Base-by-base conservation (phyloP, 2,797 vertebrate genomes). In the Chaunax sp. region DNA sequence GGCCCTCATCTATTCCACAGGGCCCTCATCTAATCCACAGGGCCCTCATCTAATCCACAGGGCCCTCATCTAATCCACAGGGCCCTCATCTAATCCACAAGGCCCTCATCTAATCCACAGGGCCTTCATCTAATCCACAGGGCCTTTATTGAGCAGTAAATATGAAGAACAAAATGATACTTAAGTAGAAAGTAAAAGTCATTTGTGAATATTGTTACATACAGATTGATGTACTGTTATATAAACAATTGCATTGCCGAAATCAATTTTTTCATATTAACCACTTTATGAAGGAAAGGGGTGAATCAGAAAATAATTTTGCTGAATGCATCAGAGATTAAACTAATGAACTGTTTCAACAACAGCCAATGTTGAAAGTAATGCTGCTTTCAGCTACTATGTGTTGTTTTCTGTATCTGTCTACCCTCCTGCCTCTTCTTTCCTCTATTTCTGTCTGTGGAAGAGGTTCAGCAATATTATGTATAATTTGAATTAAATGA, bases 291-390 rank as follows among this genome's bases (percentile, higher is more conserved):
- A 25, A 44, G 28, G 16, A 37, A 33, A 51, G 30, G 33, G 30
- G 33, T 58, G 66, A 46, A 64, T 61, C 51, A n/a, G n/a, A n/a
- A n/a, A n/a, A n/a, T n/a, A n/a, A n/a, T n/a, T n/a, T n/a, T n/a
- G n/a, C n/a, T 63, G 20, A 69, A 54, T 46, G 18, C 45, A 50
- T n/a, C 35, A 22, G 55, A 59, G 41, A 70, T 53, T 16, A 20
- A 60, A 74, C 20, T 61, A 77, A 60, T n/a, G n/a, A 72, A 41
- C 38, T 46, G 30, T 66, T 61, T 59, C n/a, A 53, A 12, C 49
- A 57, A 19, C 50, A 76, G 16, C n/a, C 44, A 53, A 37, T 30
- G 41, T 19, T 55, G 16, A 28, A 55, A n/a, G n/a, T n/a, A n/a
- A n/a, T n/a, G n/a, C n/a, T 38, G 47, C 35, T 46, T 63, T 37